A percentile compares a stretch with the other conserved stretches of the same genome.
These are phyloP conservation scores for Oreortyx pictus DNA, from an alignment of 2,797 vertebrate genomes.

Conservation along the genomic window DNA sequence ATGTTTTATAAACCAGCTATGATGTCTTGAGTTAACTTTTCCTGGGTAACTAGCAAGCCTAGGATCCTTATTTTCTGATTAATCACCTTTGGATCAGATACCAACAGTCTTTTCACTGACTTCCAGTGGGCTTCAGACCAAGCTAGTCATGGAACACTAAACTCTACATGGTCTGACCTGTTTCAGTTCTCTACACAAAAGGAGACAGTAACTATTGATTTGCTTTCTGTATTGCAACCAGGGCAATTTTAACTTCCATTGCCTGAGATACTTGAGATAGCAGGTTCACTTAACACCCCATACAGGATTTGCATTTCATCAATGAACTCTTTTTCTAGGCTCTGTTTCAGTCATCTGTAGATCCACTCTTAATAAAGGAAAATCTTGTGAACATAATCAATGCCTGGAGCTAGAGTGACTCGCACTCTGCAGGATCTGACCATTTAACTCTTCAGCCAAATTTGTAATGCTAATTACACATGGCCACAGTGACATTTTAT, in stretches of 20 bases:
- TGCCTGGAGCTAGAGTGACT: neutral
- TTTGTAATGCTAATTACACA: slow-evolving; percentile 61
- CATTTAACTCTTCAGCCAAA: slow-evolving; percentile 57
- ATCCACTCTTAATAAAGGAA: neutral
- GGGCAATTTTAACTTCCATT: neutral
- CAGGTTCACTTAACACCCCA: slow-evolving; percentile 48
- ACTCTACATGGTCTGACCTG: slow-evolving; percentile 9
- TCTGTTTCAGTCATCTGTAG: slow-evolving; percentile 8
- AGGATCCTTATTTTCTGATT: neutral
- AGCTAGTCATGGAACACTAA: slow-evolving; percentile 39
- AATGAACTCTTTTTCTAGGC: neutral
- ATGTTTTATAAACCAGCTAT: neutral
- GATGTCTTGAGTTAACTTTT: neutral
- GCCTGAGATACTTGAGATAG: slow-evolving; percentile 34
- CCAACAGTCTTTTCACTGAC: neutral
- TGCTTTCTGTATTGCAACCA: neutral
- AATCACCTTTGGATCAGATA: neutral
- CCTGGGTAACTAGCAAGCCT: neutral
- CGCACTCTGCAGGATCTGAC: neutral
- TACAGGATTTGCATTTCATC: slow-evolving; percentile 22
- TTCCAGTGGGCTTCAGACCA: slow-evolving; percentile 15
- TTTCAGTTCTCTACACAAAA: neutral
- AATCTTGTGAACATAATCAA: neutral
- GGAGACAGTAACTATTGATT: neutral
- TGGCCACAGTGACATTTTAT: slow-evolving; percentile 63